phyloP scores from a whole-genome alignment of 2,888 invertebrate genomes.

The Orgyia antiqua region DNA sequence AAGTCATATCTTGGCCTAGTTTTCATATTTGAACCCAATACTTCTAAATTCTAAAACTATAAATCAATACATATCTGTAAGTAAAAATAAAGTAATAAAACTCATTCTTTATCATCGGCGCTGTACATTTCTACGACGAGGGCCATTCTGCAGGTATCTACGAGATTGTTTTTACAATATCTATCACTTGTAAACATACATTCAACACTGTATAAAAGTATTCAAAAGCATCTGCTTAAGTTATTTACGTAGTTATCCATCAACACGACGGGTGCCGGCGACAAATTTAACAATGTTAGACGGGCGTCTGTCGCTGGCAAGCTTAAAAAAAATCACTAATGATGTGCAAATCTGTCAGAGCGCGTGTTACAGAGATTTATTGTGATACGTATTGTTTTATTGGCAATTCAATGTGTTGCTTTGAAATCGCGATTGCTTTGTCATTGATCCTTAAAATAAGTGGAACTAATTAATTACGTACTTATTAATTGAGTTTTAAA shows the following conservation, averaged over 20 bases:
- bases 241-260: conserved; percentile 65
- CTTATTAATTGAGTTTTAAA: too few relatives aligned
- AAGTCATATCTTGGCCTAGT: too few relatives aligned
- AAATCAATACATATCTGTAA: too few relatives aligned
- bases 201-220: conserved; percentile 19
- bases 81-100: too few relatives aligned
- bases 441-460: not conserved
- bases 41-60: too few relatives aligned
- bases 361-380: conserved; percentile 57
- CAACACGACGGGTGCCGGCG: conserved; percentile 48
- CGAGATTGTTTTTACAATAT: too few relatives aligned
- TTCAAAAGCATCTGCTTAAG: conserved; percentile 38
- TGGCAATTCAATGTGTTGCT: conserved; percentile 30
- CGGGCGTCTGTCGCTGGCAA: conserved; percentile 31
- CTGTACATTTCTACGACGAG: too few relatives aligned
- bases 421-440: conserved; percentile 21
- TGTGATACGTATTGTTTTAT: conserved; percentile 43
- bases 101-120: too few relatives aligned
- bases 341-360: conserved; percentile 69
- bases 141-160: too few relatives aligned
- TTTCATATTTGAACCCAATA: too few relatives aligned
- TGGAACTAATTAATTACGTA: not conserved
- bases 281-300: conserved; percentile 72
- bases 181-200: too few relatives aligned
- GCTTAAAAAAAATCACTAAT: conserved; percentile 49